A percentile compares a stretch with the other conserved stretches of the same genome.
These are phyloP conservation scores for Planococcus citri DNA, from an alignment of 1,140 invertebrate genomes.

Conservation along the genomic window DNA sequence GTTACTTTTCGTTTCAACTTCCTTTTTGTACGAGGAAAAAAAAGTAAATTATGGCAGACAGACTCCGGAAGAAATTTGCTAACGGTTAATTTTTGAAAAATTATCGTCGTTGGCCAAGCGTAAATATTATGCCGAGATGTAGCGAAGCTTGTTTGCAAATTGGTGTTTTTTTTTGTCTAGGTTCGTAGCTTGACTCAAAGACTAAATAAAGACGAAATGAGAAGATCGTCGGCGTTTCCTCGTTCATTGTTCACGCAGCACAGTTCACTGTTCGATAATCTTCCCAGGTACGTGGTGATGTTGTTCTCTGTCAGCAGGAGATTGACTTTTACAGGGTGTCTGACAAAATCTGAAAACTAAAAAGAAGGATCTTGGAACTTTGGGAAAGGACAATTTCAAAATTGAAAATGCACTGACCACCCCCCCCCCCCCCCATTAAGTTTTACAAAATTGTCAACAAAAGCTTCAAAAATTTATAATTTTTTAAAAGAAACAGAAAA, in stretches of 20 bases:
- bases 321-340: too few species aligned
- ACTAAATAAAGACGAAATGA: slow-evolving; percentile 63
- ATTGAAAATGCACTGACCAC: too few species aligned
- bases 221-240: slow-evolving; percentile 34
- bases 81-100: background rate
- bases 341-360: too few species aligned
- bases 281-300: slow-evolving; percentile 23
- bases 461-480: too few species aligned
- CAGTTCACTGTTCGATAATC: slow-evolving; percentile 29
- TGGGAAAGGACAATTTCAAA: too few species aligned
- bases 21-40: background rate
- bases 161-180: slow-evolving; percentile 35
- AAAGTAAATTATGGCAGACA: too few species aligned
- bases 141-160: background rate
- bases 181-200: slow-evolving; percentile 71
- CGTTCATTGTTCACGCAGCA: slow-evolving; percentile 29
- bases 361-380: too few species aligned
- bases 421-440: too few species aligned
- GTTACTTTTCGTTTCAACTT: background rate
- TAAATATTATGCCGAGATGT: too few species aligned
- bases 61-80: too few species aligned
- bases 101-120: background rate
- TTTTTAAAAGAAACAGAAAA: too few species aligned
- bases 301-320: background rate
- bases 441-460: too few species aligned